Evolutionary conservation across 53 echinoderm and acorn worm genomes (phyloP).

Genomic region (Antedon mediterranea): DNA sequence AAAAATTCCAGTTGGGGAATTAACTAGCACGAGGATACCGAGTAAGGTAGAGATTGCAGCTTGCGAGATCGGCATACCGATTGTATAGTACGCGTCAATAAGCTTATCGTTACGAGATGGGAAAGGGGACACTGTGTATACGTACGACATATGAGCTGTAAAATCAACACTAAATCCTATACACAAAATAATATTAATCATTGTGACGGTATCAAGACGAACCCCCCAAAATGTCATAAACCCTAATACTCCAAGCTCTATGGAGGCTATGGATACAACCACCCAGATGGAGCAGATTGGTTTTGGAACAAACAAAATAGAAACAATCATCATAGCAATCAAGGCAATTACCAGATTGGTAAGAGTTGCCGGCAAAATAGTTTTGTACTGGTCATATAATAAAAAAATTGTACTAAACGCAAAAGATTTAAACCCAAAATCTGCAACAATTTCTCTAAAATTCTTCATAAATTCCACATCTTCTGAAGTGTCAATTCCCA

Average conservation of each 20-base stretch:
- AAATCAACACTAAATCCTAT: slow-evolving; percentile 69
- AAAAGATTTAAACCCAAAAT: slow-evolving; percentile 16
- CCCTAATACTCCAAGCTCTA: slow-evolving; percentile 39
- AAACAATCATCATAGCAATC: slow-evolving; percentile 32
- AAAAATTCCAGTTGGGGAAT: too few relatives aligned
- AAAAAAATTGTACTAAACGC: slow-evolving; percentile 30
- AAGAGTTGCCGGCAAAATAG: slow-evolving; percentile 25
- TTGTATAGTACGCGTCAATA: too few relatives aligned
- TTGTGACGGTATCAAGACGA: slow-evolving; percentile 36
- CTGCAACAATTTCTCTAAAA: slow-evolving; percentile 2
- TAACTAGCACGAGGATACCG: too few relatives aligned
- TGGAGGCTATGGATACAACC: slow-evolving; percentile 32
- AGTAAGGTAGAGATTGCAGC: too few relatives aligned
- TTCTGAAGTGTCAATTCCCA: slow-evolving; percentile 1
- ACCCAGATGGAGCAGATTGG: slow-evolving; percentile 30
- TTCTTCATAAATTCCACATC: slow-evolving; percentile 28
- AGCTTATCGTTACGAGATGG: too few relatives aligned
- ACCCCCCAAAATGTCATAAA: slow-evolving; percentile 40
- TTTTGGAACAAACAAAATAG: slow-evolving; percentile 37
- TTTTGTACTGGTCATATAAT: slow-evolving; percentile 32
- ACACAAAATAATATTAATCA: slow-evolving; percentile 57
- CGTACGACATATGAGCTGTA: slow-evolving; percentile 55
- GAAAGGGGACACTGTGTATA: slow-evolving; percentile 8
- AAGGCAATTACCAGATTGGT: slow-evolving; percentile 37
- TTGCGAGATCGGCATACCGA: too few relatives aligned